Evolutionary conservation across 1,140 invertebrate species (phyloP).

Genomic region (Bombus huntii): DNA sequence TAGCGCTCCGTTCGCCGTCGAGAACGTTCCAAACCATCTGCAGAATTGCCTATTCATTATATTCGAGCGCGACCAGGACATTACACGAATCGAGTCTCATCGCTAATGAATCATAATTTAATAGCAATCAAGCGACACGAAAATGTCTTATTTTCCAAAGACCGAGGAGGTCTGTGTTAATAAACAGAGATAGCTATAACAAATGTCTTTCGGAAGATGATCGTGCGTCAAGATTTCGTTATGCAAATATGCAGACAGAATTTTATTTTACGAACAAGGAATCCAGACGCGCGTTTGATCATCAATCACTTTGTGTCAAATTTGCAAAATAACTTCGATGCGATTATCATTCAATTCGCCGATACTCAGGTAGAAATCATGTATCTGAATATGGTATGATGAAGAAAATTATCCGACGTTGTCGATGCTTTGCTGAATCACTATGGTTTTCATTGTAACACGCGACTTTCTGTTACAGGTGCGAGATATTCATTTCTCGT

Average conservation of each 20-base stretch:
- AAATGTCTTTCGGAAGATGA: not conserved
- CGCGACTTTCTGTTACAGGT: slow-evolving; percentile 8
- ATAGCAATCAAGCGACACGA: slow-evolving; percentile 14
- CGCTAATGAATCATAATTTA: slow-evolving; percentile 21
- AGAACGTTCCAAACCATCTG: slow-evolving; percentile 17
- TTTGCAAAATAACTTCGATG: not conserved
- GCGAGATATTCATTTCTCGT: not conserved
- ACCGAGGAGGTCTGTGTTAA: not conserved
- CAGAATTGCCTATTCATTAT: slow-evolving; percentile 42
- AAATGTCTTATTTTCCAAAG: slow-evolving; percentile 12
- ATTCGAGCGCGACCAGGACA: slow-evolving; percentile 1
- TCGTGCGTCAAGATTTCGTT: not conserved
- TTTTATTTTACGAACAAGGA: not conserved
- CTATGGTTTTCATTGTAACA: slow-evolving; percentile 27
- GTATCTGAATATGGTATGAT: slow-evolving; percentile 26
- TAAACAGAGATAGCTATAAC: not conserved
- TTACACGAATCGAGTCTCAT: slow-evolving; percentile 4
- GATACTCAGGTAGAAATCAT: slow-evolving; percentile 14
- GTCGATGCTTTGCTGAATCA: slow-evolving; percentile 50
- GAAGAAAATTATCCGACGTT: slow-evolving; percentile 45
- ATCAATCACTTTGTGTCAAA: slow-evolving; percentile 28
- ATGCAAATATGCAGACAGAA: not conserved
- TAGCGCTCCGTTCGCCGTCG: not conserved
- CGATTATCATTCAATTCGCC: slow-evolving; percentile 29
- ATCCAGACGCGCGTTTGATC: not conserved